Percentiles rank a stretch among this genome's conserved stretches.
These are phyloP conservation scores for Enteromius treurensis DNA, from an alignment of 2,797 vertebrate genomes.

Conservation along the genomic window DNA sequence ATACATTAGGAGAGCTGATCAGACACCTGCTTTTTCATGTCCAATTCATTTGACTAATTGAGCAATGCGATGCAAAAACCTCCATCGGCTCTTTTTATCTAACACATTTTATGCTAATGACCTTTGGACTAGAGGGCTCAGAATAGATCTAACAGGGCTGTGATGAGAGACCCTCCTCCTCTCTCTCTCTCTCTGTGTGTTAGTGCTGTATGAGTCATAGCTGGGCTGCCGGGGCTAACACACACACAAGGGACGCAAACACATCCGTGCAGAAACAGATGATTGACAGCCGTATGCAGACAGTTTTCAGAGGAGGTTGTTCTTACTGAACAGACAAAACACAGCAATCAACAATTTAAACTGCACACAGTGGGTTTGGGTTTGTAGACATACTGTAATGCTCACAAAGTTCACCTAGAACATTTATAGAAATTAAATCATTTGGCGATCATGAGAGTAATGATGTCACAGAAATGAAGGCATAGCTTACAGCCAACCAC, in stretches of 20 bases:
- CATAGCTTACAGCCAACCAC: not conserved
- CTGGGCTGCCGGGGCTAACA: constrained; percentile 20
- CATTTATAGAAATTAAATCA: not conserved
- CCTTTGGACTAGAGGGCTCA: constrained; percentile 24
- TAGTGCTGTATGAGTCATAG: constrained; percentile 25
- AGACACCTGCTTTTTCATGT: constrained; percentile 23
- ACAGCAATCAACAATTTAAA: not conserved
- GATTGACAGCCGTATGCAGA: constrained; percentile 16
- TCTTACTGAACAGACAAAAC: not conserved
- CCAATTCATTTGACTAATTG: constrained; percentile 31
- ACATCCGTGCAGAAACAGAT: constrained; percentile 10
- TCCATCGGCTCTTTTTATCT: constrained; percentile 26
- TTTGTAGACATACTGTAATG: not conserved
- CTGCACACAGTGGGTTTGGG: not conserved
- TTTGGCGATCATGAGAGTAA: not conserved
- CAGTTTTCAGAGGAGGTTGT: constrained; percentile 3
- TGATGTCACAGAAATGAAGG: not conserved
- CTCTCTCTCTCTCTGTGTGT: not conserved
- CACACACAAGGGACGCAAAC: constrained; percentile 24
- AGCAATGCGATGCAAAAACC: constrained; percentile 13
- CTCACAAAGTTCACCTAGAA: not conserved
- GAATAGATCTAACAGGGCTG: constrained; percentile 30
- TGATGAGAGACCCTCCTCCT: constrained; percentile 32
- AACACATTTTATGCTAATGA: constrained; percentile 37
- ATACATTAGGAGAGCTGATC: not conserved